phyloP scores from a whole-genome alignment of 2,113 vertebrate genomes.

The Acrocephalus arundinaceus region DNA sequence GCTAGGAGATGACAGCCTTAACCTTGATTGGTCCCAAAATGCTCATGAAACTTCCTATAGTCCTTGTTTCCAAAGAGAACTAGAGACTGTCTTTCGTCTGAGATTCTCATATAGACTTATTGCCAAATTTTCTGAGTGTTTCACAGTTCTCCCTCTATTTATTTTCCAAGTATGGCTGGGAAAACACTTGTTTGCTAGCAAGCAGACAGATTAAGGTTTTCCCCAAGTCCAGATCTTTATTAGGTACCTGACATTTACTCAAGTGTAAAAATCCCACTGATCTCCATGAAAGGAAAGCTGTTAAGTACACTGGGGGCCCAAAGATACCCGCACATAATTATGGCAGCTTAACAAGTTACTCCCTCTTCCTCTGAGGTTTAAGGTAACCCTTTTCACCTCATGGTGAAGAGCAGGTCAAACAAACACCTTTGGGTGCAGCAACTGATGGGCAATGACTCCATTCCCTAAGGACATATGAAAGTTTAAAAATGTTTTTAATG shows the following conservation, averaged over 20 bases:
- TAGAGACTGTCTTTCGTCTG: not conserved
- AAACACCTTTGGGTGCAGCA: not conserved
- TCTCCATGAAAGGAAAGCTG: not conserved
- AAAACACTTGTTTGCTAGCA: not conserved
- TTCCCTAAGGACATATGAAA: not conserved
- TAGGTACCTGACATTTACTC: not conserved
- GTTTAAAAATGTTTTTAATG: not conserved
- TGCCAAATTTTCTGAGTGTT: not conserved
- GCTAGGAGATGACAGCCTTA: not conserved
- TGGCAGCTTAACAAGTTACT: not conserved
- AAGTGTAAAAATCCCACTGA: not conserved
- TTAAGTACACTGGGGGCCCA: not conserved
- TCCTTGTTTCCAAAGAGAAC: conserved; percentile 28
- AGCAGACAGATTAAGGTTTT: not conserved
- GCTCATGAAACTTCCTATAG: conserved; percentile 14
- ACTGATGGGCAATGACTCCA: not conserved
- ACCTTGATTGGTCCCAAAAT: not conserved
- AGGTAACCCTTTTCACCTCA: not conserved
- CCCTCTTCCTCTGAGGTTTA: not conserved
- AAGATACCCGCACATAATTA: not conserved
- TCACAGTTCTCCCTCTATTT: not conserved
- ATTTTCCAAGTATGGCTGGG: not conserved
- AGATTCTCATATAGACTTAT: not conserved
- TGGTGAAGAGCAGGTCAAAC: not conserved
- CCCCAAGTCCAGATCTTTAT: not conserved